These are phyloP conservation scores for Augochlora pura DNA, from an alignment of 1,140 invertebrate species.

Conservation along the genomic window DNA sequence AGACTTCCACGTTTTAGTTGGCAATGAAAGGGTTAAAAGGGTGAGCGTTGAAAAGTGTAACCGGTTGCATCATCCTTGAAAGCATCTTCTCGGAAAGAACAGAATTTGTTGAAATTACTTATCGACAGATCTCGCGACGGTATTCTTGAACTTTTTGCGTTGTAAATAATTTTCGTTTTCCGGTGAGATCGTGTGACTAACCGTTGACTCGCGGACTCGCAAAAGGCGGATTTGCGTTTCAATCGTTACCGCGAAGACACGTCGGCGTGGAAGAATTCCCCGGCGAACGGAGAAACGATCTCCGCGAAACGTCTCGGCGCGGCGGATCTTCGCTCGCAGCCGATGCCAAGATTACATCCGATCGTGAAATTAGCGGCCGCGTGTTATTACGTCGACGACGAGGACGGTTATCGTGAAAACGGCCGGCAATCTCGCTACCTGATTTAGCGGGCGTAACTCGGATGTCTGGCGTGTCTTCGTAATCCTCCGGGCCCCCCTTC, in stretches of 20 bases:
- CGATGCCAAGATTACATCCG: background rate
- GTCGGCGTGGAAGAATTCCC: background rate
- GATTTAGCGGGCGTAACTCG: conserved; percentile 4
- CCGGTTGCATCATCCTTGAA: no score
- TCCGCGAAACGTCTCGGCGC: background rate
- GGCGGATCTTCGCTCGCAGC: background rate
- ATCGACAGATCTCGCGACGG: no score
- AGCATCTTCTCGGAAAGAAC: no score
- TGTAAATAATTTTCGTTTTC: no score
- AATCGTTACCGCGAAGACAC: background rate
- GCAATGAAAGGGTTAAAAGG: no score
- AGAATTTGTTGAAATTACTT: no score
- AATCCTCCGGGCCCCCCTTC: no score
- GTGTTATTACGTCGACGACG: conserved; percentile 12
- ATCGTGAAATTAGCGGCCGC: conserved; percentile 13
- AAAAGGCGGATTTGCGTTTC: background rate
- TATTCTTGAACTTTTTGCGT: no score
- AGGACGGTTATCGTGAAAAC: background rate
- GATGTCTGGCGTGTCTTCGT: background rate
- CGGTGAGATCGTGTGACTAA: no score
- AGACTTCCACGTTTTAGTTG: no score
- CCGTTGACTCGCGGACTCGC: no score
- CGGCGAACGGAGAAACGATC: background rate
- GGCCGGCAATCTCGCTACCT: background rate
- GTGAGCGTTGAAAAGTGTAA: no score